These are phyloP conservation scores for Gallinago jamesoni DNA, from an alignment of 2,113 vertebrate species.

Conservation along the genomic window DNA sequence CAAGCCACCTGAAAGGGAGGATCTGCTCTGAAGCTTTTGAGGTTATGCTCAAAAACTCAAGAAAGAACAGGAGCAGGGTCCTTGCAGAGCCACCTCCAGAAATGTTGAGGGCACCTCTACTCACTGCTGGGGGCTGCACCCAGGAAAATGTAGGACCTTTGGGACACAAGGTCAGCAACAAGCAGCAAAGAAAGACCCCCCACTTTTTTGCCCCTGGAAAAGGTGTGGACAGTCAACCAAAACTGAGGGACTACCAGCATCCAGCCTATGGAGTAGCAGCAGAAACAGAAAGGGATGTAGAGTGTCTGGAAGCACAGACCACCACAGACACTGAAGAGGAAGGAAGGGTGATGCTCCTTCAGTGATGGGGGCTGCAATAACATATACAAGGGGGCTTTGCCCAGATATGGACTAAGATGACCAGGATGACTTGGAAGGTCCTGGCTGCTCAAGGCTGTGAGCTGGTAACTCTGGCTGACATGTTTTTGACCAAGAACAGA, in stretches of 20 bases:
- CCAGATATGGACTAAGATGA: not conserved
- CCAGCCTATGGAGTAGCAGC: not conserved
- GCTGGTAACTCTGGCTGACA: not conserved
- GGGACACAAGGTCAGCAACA: not conserved
- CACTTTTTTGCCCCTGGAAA: not conserved
- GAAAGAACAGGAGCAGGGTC: not conserved
- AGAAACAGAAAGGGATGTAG: not conserved
- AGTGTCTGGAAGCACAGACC: not conserved
- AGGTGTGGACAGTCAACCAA: not conserved
- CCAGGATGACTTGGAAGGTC: not conserved
- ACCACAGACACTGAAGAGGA: not conserved
- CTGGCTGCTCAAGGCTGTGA: not conserved
- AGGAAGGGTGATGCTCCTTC: not conserved
- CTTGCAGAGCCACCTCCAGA: not conserved
- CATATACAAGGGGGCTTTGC: not conserved
- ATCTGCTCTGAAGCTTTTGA: not conserved
- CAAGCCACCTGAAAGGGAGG: not conserved
- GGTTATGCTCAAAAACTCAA: not conserved
- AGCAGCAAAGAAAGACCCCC: not conserved
- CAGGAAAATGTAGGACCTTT: not conserved
- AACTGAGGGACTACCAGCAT: not conserved
- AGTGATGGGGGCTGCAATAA: not conserved
- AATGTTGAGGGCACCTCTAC: not conserved
- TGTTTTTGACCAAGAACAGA: not conserved
- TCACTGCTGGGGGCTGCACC: not conserved